These are phyloP conservation scores for Simalia tracyae DNA, from an alignment of 2,797 vertebrate genomes.

Conservation along the genomic window DNA sequence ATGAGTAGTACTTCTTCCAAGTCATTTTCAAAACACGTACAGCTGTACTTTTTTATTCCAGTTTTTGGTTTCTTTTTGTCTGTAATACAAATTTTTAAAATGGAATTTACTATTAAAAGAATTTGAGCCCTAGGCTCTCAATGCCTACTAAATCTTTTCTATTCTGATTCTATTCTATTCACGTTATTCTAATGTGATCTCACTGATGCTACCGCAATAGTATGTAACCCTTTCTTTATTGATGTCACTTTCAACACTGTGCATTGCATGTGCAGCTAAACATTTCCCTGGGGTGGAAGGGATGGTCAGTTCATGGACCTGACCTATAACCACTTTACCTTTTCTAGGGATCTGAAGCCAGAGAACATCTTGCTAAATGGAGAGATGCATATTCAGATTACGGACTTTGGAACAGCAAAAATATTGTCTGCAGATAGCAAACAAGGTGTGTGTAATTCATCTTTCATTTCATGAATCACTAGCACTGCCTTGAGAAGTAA, in stretches of 20 bases:
- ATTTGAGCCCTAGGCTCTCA: neutral
- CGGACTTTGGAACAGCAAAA: slow-evolving; percentile 98
- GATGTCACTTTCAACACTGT: neutral
- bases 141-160: neutral
- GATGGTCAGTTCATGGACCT: neutral
- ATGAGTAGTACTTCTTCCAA: neutral
- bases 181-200: neutral
- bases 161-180: neutral
- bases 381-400: slow-evolving; percentile 99
- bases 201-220: neutral
- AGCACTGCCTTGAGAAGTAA: neutral
- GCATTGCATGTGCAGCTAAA: neutral
- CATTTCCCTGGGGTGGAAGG: neutral
- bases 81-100: neutral
- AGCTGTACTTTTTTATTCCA: neutral
- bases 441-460: slow-evolving; percentile 80
- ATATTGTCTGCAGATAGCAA: slow-evolving; percentile 94
- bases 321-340: slow-evolving; percentile 25
- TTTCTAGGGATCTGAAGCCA: slow-evolving; percentile 95
- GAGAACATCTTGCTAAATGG: slow-evolving; percentile 98
- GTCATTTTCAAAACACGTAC: neutral
- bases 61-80: neutral
- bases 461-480: neutral
- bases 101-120: neutral
- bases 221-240: neutral